Conservation (phyloP, 92 coral and sea anemone species). For the Phenganax marumi region DNA sequence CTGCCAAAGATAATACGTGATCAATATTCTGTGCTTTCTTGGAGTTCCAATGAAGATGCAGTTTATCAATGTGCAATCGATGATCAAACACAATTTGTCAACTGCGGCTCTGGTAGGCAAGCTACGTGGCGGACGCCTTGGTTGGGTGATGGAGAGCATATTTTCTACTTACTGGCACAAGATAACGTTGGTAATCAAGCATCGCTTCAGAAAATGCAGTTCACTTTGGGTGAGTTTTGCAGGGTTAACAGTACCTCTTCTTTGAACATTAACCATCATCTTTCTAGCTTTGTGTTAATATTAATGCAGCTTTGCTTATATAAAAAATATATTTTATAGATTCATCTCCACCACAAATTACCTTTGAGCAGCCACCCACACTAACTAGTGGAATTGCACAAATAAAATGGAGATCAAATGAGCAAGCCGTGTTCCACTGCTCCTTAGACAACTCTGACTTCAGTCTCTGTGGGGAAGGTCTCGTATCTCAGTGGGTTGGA, state of each 20-base stretch:
- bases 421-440: constrained; percentile 18
- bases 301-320: neutral
- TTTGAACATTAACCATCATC: neutral
- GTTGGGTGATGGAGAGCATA: constrained; percentile 27
- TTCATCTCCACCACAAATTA: constrained; percentile 1
- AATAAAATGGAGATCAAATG: constrained; percentile 15
- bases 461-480: constrained; percentile 8
- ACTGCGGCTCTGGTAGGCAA: neutral
- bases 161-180: constrained; percentile 7
- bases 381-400: neutral
- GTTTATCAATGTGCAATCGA: constrained; percentile 24
- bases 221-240: constrained; percentile 11
- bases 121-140: constrained; percentile 17
- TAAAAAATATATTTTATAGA: neutral
- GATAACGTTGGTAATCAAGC: constrained; percentile 26
- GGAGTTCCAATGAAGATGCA: constrained; percentile 27
- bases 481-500: neutral
- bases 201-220: neutral
- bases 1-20: constrained; percentile 9
- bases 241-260: neutral
- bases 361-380: neutral
- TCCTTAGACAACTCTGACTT: constrained; percentile 4
- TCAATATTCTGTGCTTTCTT: neutral
- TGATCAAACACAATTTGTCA: neutral
- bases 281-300: neutral